These are phyloP conservation scores for Epinephelus awoara DNA, from an alignment of 2,797 vertebrate genomes.

Conservation along the genomic window DNA sequence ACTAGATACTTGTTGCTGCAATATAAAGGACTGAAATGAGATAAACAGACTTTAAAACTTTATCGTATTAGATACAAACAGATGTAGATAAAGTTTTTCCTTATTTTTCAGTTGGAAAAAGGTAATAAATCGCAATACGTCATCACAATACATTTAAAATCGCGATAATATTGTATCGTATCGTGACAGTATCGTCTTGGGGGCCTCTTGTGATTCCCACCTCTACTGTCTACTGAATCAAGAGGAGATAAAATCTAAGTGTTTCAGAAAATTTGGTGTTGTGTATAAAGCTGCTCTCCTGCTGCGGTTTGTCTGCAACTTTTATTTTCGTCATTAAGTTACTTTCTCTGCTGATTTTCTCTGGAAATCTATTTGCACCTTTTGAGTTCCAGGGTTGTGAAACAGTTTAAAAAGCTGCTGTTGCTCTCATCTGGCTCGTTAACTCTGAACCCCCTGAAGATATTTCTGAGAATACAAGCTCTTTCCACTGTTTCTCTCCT, in stretches of 20 bases:
- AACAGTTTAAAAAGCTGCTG: slow-evolving; percentile 4
- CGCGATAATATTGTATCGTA: no score
- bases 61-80: no score
- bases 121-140: no score
- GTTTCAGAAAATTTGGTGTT: background rate
- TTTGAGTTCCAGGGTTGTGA: background rate
- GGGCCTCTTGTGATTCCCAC: no score
- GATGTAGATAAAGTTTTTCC: no score
- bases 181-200: no score
- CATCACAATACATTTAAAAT: no score
- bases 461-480: slow-evolving; percentile 8
- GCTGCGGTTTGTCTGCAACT: background rate
- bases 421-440: background rate
- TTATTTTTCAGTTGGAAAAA: no score
- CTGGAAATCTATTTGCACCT: background rate
- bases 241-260: background rate
- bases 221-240: background rate
- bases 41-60: no score
- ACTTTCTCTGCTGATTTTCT: background rate
- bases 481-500: background rate
- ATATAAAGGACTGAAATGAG: no score
- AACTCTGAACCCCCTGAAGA: background rate
- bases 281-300: background rate
- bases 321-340: background rate
- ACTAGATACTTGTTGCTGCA: no score